phyloP scores from a whole-genome alignment of 2,113 vertebrate genomes.

The Ptychochromis oligacanthus region DNA sequence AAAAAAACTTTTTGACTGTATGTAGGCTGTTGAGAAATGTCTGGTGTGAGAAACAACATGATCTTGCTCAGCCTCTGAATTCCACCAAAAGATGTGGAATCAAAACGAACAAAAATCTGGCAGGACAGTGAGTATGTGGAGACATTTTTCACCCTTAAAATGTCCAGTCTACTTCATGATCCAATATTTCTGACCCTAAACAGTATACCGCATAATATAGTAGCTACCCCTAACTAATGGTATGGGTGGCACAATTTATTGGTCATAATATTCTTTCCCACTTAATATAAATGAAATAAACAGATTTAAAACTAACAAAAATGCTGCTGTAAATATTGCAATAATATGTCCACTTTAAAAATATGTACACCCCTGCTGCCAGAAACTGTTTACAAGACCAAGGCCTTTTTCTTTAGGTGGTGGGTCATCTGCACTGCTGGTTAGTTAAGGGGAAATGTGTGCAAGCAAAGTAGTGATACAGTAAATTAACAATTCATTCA shows the following conservation, averaged over 20 bases:
- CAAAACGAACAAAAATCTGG: not conserved
- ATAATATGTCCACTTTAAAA: not conserved
- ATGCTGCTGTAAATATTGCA: fast-evolving
- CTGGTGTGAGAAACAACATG: not conserved
- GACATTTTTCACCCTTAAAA: not conserved
- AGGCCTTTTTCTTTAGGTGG: not conserved
- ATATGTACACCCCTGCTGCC: not conserved
- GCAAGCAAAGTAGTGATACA: no score
- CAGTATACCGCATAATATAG: not conserved
- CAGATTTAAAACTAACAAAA: not conserved
- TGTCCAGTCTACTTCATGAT: not conserved
- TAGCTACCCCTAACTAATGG: not conserved
- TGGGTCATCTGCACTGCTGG: not conserved
- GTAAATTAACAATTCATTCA: no score
- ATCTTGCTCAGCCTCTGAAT: not conserved
- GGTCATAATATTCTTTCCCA: not conserved
- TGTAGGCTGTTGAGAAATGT: not conserved
- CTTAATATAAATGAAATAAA: not conserved
- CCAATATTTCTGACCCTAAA: not conserved
- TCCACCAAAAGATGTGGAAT: not conserved
- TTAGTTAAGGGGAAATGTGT: not conserved
- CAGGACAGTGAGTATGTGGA: not conserved
- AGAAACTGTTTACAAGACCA: not conserved
- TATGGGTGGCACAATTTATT: not conserved
- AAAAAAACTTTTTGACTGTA: not conserved